These are phyloP conservation scores for Leuciscus idus DNA, from an alignment of 2,113 vertebrate species.

Conservation along the genomic window DNA sequence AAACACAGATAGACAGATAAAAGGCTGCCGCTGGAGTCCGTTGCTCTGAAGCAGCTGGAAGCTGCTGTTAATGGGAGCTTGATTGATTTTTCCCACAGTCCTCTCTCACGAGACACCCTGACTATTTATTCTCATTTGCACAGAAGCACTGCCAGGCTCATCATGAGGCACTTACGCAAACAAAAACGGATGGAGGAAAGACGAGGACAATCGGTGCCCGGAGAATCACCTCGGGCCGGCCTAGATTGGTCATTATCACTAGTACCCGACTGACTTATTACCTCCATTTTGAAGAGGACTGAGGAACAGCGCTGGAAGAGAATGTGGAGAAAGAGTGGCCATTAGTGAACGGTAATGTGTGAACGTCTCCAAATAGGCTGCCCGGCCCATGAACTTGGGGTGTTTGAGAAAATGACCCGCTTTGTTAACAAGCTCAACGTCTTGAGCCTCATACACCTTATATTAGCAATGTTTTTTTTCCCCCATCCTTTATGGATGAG, in stretches of 20 bases:
- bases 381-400: background rate
- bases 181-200: slow-evolving; percentile 39
- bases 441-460: background rate
- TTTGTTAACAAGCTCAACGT: slow-evolving; percentile 26
- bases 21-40: slow-evolving; percentile 36
- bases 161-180: slow-evolving; percentile 48
- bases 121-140: slow-evolving; percentile 54
- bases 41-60: slow-evolving; percentile 45
- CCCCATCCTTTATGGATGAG: background rate
- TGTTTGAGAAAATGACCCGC: background rate
- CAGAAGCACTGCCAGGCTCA: slow-evolving; percentile 51
- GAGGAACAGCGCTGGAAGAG: slow-evolving; percentile 1
- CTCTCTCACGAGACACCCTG: slow-evolving; percentile 34
- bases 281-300: slow-evolving; percentile 34
- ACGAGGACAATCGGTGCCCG: slow-evolving; percentile 46
- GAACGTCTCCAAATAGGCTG: slow-evolving; percentile 33
- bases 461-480: background rate
- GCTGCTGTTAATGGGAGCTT: slow-evolving; percentile 52
- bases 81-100: slow-evolving; percentile 53
- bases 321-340: slow-evolving; percentile 8
- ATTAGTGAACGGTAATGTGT: slow-evolving; percentile 29
- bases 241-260: slow-evolving; percentile 52
- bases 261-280: slow-evolving; percentile 50
- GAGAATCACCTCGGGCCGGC: slow-evolving; percentile 43
- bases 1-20: slow-evolving; percentile 52